Conservation (phyloP, 2,888 invertebrate genomes). For the Drosophila quinaria region DNA sequence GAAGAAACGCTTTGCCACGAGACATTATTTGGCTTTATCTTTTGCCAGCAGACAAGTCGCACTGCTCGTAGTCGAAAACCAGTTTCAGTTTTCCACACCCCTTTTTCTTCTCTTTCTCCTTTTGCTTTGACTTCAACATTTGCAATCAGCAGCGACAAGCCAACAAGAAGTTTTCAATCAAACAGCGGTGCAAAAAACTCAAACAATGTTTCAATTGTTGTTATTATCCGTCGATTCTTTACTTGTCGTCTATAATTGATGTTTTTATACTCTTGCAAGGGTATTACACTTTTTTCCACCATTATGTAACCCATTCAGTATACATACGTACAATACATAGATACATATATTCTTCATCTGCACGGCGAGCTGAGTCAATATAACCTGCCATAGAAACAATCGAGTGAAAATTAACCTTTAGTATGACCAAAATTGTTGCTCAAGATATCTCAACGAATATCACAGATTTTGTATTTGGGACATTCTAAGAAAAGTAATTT, state of each 20-base stretch:
- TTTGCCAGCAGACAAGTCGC: slow-evolving; percentile 5
- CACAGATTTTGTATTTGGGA: background rate
- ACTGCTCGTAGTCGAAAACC: slow-evolving; percentile 32
- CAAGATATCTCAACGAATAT: background rate
- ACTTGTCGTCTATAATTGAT: slow-evolving; percentile 23
- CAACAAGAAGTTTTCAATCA: slow-evolving; percentile 62
- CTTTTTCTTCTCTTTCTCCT: slow-evolving; percentile 9
- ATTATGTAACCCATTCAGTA: background rate
- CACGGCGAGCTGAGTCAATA: too few species aligned
- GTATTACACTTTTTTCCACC: background rate
- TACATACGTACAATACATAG: too few species aligned
- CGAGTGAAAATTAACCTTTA: too few species aligned
- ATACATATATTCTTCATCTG: too few species aligned
- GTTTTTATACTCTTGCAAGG: background rate
- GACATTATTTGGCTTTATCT: slow-evolving; percentile 47
- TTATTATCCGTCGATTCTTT: slow-evolving; percentile 5
- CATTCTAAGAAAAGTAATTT: background rate
- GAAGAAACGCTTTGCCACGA: slow-evolving; percentile 39
- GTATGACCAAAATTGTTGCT: too few species aligned
- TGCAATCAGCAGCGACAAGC: slow-evolving; percentile 55
- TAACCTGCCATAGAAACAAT: too few species aligned
- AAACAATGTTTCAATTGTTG: slow-evolving; percentile 38
- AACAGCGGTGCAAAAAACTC: slow-evolving; percentile 34
- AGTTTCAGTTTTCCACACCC: slow-evolving; percentile 40
- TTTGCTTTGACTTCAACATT: slow-evolving; percentile 10